These are phyloP conservation scores for Plusia festucae DNA, from an alignment of 2,888 invertebrate genomes.

Conservation along the genomic window DNA sequence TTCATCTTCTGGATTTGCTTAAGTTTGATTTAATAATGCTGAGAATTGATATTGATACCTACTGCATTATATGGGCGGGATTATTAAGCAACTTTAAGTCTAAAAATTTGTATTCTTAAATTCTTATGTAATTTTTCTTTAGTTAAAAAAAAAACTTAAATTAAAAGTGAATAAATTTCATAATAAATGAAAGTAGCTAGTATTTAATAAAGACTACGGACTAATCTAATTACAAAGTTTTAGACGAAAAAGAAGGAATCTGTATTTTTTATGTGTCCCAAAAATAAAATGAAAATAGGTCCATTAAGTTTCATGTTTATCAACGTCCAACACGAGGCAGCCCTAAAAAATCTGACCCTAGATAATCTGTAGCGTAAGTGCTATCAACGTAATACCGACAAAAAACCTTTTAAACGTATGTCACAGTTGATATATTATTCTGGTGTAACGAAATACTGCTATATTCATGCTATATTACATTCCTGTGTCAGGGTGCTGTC, in stretches of 20 bases:
- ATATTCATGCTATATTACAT: not conserved
- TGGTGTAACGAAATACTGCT: not conserved
- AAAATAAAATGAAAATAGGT: not conserved
- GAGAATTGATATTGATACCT: slow-evolving; percentile 6
- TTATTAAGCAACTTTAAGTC: not conserved
- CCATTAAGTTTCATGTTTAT: not conserved
- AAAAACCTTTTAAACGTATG: slow-evolving; percentile 8
- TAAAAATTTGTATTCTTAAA: not conserved
- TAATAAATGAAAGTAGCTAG: too few species aligned
- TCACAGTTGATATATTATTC: slow-evolving; percentile 8
- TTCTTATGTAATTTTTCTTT: too few species aligned
- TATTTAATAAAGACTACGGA: too few species aligned
- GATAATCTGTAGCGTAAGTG: not conserved
- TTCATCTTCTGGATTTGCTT: slow-evolving; percentile 32
- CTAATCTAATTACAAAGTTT: not conserved
- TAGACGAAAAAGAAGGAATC: not conserved
- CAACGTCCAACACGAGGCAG: not conserved
- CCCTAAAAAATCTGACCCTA: slow-evolving; percentile 5
- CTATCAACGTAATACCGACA: not conserved
- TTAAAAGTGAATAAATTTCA: too few species aligned
- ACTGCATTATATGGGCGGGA: not conserved
- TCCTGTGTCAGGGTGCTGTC: not conserved
- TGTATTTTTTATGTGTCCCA: not conserved
- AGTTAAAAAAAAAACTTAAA: too few species aligned
- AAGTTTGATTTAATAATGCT: slow-evolving; percentile 43